A percentile compares a stretch with the other conserved stretches of the same genome.
Conservation (phyloP, 1,140 invertebrate species). For the Listronotus oregonensis region DNA sequence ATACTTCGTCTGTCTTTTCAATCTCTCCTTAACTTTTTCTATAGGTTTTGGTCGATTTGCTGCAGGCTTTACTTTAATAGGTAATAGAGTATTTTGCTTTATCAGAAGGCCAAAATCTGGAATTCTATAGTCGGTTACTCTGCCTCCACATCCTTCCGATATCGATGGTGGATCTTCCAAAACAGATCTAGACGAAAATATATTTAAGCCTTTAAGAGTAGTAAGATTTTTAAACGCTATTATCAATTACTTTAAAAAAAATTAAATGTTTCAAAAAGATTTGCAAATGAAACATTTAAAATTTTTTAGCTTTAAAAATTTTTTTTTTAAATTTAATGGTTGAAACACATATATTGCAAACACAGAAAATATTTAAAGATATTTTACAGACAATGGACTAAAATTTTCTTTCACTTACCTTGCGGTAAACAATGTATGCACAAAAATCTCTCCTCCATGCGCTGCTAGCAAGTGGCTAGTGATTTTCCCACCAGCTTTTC, state of each 20-base stretch:
- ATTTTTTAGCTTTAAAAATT: no score
- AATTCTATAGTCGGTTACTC: slow-evolving; percentile 91
- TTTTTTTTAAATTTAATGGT: no score
- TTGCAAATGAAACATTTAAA: no score
- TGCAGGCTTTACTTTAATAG: slow-evolving; percentile 61
- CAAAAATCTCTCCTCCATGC: slow-evolving; percentile 95
- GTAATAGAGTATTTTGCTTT: slow-evolving; percentile 80
- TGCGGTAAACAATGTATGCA: slow-evolving; percentile 85
- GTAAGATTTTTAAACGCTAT: not conserved
- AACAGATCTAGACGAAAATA: slow-evolving; percentile 63
- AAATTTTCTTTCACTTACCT: slow-evolving; percentile 53
- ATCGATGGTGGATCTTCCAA: slow-evolving; percentile 95
- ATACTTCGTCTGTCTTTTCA: slow-evolving; percentile 82
- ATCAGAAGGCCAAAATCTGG: slow-evolving; percentile 87
- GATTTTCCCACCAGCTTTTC: slow-evolving; percentile 84
- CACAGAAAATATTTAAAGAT: no score
- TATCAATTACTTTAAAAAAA: no score
- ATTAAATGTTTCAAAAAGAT: no score
- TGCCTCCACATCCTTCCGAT: slow-evolving; percentile 88
- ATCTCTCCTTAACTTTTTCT: slow-evolving; percentile 67
- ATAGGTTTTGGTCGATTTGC: slow-evolving; percentile 57
- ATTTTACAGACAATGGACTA: no score
- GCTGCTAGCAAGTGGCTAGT: slow-evolving; percentile 92
- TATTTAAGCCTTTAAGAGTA: slow-evolving; percentile 14
- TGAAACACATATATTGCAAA: no score